Evolutionary conservation across 2,797 vertebrate genomes (phyloP).

Genomic region (Natrix natrix): DNA sequence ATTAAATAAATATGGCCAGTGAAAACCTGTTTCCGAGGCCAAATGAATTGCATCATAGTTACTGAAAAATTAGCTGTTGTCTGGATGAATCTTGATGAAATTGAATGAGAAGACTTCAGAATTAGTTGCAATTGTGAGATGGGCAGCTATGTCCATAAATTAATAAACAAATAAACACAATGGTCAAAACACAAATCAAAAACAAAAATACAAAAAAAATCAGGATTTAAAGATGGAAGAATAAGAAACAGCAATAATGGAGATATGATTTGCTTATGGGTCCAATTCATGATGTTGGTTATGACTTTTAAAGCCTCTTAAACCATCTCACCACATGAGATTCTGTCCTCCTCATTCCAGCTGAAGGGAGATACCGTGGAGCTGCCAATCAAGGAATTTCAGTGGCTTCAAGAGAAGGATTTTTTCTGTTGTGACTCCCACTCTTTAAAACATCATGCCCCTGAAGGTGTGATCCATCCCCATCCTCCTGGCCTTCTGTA

Average conservation of each 20-base stretch:
- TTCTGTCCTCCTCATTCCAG: neutral
- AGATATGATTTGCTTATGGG: neutral
- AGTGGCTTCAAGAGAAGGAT: neutral
- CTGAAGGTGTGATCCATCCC: too few relatives aligned
- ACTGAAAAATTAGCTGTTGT: neutral
- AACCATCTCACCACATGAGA: neutral
- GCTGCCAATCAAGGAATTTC: neutral
- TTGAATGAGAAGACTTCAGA: neutral
- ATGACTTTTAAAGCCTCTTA: neutral
- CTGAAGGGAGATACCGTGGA: neutral
- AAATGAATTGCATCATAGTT: neutral
- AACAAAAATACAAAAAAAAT: neutral
- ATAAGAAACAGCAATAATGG: neutral
- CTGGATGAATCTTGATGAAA: neutral
- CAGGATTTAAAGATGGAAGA: neutral
- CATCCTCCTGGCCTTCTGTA: too few relatives aligned
- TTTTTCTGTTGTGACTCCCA: too few relatives aligned
- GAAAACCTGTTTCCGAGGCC: neutral
- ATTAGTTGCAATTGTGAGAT: neutral
- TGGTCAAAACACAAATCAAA: neutral
- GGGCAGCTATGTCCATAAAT: neutral
- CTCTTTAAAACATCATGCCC: too few relatives aligned
- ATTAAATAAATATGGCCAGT: neutral
- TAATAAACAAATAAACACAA: neutral
- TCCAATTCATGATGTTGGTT: neutral